These are phyloP conservation scores for Andrena praecox DNA, from an alignment of 2,888 invertebrate genomes.

Conservation along the genomic window DNA sequence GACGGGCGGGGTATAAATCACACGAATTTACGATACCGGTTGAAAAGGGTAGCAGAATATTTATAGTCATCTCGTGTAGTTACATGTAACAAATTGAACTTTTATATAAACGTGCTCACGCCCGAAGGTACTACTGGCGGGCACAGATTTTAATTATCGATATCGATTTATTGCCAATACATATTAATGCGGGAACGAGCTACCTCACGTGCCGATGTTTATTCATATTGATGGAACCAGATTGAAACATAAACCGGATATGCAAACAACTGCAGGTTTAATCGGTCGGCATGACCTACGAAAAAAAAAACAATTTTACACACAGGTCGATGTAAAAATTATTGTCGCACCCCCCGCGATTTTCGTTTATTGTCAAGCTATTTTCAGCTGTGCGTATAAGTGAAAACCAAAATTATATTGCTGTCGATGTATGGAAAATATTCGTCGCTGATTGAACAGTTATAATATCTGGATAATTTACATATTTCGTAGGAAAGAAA, in stretches of 20 bases:
- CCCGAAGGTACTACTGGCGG: conserved; percentile 53
- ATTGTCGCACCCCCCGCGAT: conserved; percentile 28
- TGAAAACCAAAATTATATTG: neutral
- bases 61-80: conserved; percentile 83
- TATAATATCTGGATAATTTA: neutral
- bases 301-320: conserved; percentile 47
- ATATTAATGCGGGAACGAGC: conserved; percentile 80
- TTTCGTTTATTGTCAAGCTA: conserved; percentile 47
- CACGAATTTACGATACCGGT: conserved; percentile 82
- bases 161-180: conserved; percentile 84
- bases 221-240: conserved; percentile 82
- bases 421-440: neutral
- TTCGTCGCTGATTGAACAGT: neutral
- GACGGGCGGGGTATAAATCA: conserved; percentile 79
- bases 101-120: conserved; percentile 80
- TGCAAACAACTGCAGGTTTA: conserved; percentile 77
- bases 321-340: conserved; percentile 39
- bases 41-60: conserved; percentile 83
- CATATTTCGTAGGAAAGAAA: no score
- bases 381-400: neutral
- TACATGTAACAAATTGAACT: conserved; percentile 84
- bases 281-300: conserved; percentile 63
- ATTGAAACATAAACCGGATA: conserved; percentile 83
- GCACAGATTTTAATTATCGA: conserved; percentile 84
- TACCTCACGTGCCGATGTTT: conserved; percentile 79